A percentile compares a stretch with the other conserved stretches of the same genome.
These are phyloP conservation scores for Fukomys damarensis DNA, from an alignment of 2,113 vertebrate genomes.

Conservation along the genomic window DNA sequence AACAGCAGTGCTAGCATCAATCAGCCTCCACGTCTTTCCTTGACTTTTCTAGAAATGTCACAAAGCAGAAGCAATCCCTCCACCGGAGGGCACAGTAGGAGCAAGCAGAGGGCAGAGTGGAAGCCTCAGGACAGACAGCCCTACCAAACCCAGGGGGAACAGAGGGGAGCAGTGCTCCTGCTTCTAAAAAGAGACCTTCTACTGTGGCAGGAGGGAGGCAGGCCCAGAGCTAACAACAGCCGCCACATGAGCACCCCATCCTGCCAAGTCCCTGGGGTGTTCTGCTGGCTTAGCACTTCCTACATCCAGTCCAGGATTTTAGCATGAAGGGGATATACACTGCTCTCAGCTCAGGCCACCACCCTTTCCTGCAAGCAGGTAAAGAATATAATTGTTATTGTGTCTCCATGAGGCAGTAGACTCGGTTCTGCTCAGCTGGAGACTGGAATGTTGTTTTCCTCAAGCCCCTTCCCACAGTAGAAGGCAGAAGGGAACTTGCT, in stretches of 20 bases:
- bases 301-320: conserved; percentile 38
- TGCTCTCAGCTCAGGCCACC: not conserved
- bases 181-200: not conserved
- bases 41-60: conserved; percentile 1
- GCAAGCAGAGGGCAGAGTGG: conserved; percentile 41
- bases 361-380: not conserved
- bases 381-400: not conserved
- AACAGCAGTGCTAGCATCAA: not conserved
- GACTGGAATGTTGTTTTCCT: not conserved
- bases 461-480: not conserved
- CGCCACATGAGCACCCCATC: not conserved
- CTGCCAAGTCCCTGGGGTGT: conserved; percentile 47
- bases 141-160: accelerated
- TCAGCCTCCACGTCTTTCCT: not conserved
- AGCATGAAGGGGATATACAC: not conserved
- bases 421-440: not conserved
- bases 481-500: not conserved
- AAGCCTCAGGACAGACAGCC: not conserved
- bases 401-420: not conserved
- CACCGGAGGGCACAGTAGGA: conserved; percentile 75
- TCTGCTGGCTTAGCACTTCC: conserved; percentile 53
- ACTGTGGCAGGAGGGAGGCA: not conserved
- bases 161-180: not conserved
- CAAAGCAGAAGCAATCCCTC: not conserved
- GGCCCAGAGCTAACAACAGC: not conserved